Evolutionary conservation across 1,140 invertebrate species (phyloP).

Genomic region (Camponotus pennsylvanicus): DNA sequence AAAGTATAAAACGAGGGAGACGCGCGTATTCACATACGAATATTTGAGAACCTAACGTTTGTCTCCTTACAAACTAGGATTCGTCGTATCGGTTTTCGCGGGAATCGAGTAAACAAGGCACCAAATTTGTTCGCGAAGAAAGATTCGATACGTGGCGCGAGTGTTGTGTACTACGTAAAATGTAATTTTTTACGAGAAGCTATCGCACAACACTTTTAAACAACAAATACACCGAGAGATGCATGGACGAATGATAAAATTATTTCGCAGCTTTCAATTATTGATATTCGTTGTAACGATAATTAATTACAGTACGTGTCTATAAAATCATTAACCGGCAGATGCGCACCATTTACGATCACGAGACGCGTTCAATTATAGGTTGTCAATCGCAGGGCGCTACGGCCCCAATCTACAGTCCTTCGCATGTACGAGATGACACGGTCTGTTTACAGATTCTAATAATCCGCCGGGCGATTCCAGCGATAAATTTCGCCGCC

Average conservation of each 20-base stretch:
- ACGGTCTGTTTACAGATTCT: constrained; percentile 81
- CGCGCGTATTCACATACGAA: not conserved
- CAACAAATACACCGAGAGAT: not conserved
- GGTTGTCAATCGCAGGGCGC: constrained; percentile 48
- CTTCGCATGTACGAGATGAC: constrained; percentile 46
- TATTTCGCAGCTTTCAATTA: not conserved
- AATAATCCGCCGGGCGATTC: constrained; percentile 80
- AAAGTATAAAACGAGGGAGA: constrained; percentile 28
- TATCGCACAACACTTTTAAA: not conserved
- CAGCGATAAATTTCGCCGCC: constrained; percentile 80
- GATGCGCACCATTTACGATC: constrained; percentile 40
- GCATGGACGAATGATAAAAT: not conserved
- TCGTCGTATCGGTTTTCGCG: constrained; percentile 4
- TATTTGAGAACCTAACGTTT: not conserved
- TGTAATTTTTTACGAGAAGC: not conserved
- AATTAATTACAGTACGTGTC: constrained; percentile 29
- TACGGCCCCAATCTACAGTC: constrained; percentile 56
- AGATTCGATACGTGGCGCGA: not conserved
- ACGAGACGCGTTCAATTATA: constrained; percentile 46
- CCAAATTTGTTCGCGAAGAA: not conserved
- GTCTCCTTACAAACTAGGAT: not conserved
- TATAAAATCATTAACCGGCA: constrained; percentile 56
- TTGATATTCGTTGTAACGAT: not conserved
- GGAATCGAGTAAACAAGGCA: not conserved
- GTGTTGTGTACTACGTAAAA: not conserved